These are phyloP conservation scores for Spatulosminthurus flaviceps DNA, from an alignment of 2,888 invertebrate species.

Conservation along the genomic window DNA sequence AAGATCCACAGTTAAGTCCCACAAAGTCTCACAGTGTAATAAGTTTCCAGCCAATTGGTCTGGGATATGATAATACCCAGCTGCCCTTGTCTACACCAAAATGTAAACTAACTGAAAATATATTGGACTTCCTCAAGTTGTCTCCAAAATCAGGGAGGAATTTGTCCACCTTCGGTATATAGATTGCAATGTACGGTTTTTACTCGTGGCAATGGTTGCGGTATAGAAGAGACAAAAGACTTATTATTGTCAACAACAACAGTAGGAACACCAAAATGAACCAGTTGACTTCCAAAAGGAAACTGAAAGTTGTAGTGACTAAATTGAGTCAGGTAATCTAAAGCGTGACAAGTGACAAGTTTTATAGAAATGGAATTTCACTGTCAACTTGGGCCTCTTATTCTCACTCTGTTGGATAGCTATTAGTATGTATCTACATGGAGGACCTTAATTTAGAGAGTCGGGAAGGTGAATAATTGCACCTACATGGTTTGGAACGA, in stretches of 20 bases:
- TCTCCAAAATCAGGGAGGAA: no score
- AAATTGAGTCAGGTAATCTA: neutral
- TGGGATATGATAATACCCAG: no score
- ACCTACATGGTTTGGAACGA: neutral
- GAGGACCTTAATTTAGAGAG: neutral
- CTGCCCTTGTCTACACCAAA: no score
- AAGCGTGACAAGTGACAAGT: neutral
- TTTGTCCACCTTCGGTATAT: no score
- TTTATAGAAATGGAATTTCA: neutral
- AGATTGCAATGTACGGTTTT: no score
- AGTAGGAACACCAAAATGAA: neutral
- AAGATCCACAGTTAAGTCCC: no score
- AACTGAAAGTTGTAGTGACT: neutral
- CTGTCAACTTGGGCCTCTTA: neutral
- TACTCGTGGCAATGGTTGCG: no score
- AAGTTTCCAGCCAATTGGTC: no score
- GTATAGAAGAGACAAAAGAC: no score
- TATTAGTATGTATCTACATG: neutral
- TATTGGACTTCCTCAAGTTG: no score
- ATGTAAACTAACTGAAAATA: no score
- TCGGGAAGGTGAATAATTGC: neutral
- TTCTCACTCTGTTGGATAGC: neutral
- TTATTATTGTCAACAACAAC: neutral
- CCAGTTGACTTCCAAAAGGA: neutral
- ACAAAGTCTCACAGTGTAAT: no score